Conservation (phyloP, 2,888 invertebrate species). For the Drosophila meridionalis region DNA sequence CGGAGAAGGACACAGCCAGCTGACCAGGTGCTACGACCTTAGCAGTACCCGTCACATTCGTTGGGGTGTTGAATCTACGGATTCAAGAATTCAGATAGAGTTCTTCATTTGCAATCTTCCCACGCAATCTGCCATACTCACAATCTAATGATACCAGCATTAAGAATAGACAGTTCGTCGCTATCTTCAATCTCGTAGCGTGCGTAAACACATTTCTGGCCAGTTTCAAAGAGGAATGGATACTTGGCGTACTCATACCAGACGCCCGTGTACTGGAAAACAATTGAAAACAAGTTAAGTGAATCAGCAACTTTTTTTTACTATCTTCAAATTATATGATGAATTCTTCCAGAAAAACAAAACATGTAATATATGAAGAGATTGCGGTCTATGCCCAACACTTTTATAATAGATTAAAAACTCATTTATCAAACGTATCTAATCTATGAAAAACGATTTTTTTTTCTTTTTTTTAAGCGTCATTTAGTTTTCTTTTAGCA, state of each 20-base stretch:
- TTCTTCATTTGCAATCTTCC: not conserved
- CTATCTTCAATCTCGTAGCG: conserved; percentile 86
- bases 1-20: conserved; percentile 75
- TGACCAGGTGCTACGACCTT: conserved; percentile 76
- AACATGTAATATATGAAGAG: not conserved
- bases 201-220: conserved; percentile 90
- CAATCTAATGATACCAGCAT: conserved; percentile 83
- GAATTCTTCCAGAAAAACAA: not conserved
- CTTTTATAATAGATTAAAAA: not conserved
- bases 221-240: conserved; percentile 90
- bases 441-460: not conserved
- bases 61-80: conserved; percentile 66
- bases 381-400: not conserved
- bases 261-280: conserved; percentile 88
- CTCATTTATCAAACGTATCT: not conserved
- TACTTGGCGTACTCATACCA: conserved; percentile 93
- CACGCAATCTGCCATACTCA: conserved; percentile 53
- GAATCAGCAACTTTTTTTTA: not conserved
- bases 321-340: not conserved
- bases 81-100: not conserved
- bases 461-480: not conserved
- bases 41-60: conserved; percentile 75
- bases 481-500: not conserved
- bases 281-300: not conserved
- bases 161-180: conserved; percentile 86